phyloP scores from a whole-genome alignment of 30 jellyfish, hydroid and myxozoan species.

The Morbakka virulenta region DNA sequence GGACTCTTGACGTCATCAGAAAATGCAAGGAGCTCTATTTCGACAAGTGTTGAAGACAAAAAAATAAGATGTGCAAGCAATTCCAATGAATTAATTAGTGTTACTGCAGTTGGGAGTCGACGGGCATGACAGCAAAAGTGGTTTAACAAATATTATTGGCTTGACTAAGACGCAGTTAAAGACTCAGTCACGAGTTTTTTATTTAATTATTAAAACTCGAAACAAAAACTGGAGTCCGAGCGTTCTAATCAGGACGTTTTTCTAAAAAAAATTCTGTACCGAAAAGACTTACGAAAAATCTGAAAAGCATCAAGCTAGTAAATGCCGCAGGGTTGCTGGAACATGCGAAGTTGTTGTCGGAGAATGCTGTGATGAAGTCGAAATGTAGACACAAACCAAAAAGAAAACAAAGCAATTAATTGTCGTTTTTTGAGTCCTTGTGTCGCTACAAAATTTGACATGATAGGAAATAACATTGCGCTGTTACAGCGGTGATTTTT shows the following conservation, averaged over 20 bases:
- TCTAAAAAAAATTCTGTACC: too few species aligned
- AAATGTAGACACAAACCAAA: not conserved
- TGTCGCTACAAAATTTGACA: not conserved
- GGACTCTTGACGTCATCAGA: too few species aligned
- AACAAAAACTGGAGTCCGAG: too few species aligned
- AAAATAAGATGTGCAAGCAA: not conserved
- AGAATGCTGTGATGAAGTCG: not conserved
- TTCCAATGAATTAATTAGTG: not conserved
- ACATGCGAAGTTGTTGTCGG: not conserved
- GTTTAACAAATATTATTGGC: not conserved
- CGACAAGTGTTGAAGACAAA: too few species aligned
- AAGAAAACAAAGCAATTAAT: not conserved
- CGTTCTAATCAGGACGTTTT: too few species aligned
- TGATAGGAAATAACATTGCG: not conserved
- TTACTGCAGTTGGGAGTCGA: not conserved
- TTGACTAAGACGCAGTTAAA: not conserved
- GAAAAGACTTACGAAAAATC: not conserved
- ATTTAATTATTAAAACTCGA: too few species aligned
- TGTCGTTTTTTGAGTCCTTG: not conserved
- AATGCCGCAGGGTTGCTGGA: not conserved
- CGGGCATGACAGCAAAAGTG: too few species aligned
- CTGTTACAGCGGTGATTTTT: not conserved
- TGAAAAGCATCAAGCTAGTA: not conserved
- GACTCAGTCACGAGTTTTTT: not conserved
- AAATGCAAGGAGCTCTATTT: too few species aligned